Evolutionary conservation across 2,888 invertebrate species (phyloP), one percentile per base, ranked within the genome.

Genomic region (Xestia ashworthii): DNA sequence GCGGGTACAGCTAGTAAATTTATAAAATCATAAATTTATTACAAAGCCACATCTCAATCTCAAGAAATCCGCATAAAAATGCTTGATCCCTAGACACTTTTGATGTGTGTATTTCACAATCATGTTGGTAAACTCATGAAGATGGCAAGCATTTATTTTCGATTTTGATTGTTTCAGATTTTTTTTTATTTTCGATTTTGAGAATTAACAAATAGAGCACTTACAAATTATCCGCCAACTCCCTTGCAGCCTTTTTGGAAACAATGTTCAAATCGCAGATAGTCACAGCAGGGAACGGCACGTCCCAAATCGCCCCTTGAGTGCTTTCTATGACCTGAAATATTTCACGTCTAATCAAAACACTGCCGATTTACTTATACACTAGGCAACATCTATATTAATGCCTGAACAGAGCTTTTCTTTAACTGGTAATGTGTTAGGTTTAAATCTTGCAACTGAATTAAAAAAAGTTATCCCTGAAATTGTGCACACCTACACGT

Each of bases 281-380:
- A 0, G 98, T 98, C 0, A 98, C 96, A 0, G 97, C 97, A 14
- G 98, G 98, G 91, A 98, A 98, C 0, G 97, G 97, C 67, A 97
- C 97, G 86, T 97, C 97, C 97, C 97, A 98, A 74, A 98, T 97
- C 0, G 97, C 97, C 76, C 97, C 96, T 89, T 97, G 97, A 0
- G 97, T 97, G 66, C 97, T 97, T 83, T 97, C 97, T 84, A 97
- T 97, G 5, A 97, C 96, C 97, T 97, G 80, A 25, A 90, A 91
- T 68, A 71, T 19, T 38, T 62, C 38, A 38, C 62, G 12, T n/a
- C 55, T n/a, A 55, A 55, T 55, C 55, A n/a, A n/a, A 55, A 55
- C 19, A 62, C 1, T 9, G 1, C 19, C 1, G 9, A 19, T 60
- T 60, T 32, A 60, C 65, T 32, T 64, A n/a, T n/a, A 55, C n/a